A percentile compares a stretch with the other conserved stretches of the same genome.
Conservation (phyloP, 2,888 invertebrate species). For the Tipula unca region DNA sequence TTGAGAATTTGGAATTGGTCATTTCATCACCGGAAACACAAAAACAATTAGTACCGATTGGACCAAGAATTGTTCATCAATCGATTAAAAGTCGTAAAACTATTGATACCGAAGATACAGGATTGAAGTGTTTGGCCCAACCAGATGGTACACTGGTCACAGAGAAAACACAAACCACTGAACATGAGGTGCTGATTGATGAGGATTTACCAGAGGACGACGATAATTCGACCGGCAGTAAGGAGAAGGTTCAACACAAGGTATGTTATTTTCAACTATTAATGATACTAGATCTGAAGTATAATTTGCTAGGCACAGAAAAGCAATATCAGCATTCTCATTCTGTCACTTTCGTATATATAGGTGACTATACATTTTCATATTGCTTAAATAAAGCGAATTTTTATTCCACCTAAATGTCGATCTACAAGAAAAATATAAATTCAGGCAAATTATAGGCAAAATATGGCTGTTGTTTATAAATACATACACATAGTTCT, state of each 20-base stretch:
- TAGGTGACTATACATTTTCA: too few species aligned
- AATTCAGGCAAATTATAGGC: too few species aligned
- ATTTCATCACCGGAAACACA: slow-evolving; percentile 54
- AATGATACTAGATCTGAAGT: too few species aligned
- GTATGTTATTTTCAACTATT: too few species aligned
- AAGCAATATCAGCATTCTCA: too few species aligned
- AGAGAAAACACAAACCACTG: slow-evolving; percentile 71
- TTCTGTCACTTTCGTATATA: too few species aligned
- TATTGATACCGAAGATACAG: slow-evolving; percentile 77
- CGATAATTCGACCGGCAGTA: slow-evolving; percentile 34
- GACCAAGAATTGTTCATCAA: slow-evolving; percentile 66
- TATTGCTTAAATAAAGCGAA: too few species aligned
- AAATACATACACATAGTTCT: too few species aligned
- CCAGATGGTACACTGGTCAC: slow-evolving; percentile 80
- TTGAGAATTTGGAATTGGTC: slow-evolving; percentile 62
- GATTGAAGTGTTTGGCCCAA: slow-evolving; percentile 65
- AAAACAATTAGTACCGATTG: slow-evolving; percentile 54
- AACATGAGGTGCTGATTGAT: slow-evolving; percentile 77
- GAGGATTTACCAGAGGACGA: slow-evolving; percentile 64
- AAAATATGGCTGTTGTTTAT: too few species aligned
- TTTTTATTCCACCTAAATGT: too few species aligned
- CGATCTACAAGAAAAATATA: too few species aligned
- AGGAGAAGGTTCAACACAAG: slow-evolving; percentile 36
- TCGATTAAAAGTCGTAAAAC: slow-evolving; percentile 69
- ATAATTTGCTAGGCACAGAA: too few species aligned